Evolutionary conservation across 1,140 invertebrate genomes (phyloP).

Genomic region (Sycobia sp.): DNA sequence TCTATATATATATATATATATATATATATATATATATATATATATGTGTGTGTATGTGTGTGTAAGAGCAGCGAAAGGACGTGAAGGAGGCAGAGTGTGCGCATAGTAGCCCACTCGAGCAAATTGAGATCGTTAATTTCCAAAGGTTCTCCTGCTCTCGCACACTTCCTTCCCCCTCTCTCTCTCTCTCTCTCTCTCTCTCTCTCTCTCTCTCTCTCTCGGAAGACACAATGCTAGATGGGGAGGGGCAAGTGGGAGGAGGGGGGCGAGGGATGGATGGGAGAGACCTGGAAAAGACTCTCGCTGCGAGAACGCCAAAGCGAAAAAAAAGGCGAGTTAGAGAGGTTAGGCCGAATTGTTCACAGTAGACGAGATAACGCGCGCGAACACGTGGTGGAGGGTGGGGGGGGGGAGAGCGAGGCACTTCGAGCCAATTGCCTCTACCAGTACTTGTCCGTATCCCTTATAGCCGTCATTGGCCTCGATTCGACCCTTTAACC

Average conservation of each 20-base stretch:
- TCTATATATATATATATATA: no score
- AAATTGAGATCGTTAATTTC: conserved; percentile 54
- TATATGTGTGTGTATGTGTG: no score
- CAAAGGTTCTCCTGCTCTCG: conserved; percentile 6
- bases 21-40: no score
- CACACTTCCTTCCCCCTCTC: no score
- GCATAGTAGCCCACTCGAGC: conserved; percentile 41
- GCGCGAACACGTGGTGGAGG: conserved; percentile 55
- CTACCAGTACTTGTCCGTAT: conserved; percentile 56
- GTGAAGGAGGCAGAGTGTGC: no score
- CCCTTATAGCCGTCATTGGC: no score
- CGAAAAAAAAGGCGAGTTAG: conserved; percentile 16
- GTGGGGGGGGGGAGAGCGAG: conserved; percentile 47
- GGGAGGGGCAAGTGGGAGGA: not conserved
- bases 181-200: no score
- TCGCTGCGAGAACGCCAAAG: conserved; percentile 25
- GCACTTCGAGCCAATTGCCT: conserved; percentile 56
- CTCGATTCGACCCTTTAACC: no score
- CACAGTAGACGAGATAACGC: no score
- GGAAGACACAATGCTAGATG: no score
- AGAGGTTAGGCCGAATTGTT: conserved; percentile 48
- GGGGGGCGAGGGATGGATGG: conserved; percentile 19
- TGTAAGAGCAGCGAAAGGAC: no score
- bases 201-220: no score
- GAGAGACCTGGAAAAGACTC: conserved; percentile 34